Evolutionary conservation across 2,888 invertebrate genomes (phyloP).

Genomic region (Pogonocherus hispidulus): DNA sequence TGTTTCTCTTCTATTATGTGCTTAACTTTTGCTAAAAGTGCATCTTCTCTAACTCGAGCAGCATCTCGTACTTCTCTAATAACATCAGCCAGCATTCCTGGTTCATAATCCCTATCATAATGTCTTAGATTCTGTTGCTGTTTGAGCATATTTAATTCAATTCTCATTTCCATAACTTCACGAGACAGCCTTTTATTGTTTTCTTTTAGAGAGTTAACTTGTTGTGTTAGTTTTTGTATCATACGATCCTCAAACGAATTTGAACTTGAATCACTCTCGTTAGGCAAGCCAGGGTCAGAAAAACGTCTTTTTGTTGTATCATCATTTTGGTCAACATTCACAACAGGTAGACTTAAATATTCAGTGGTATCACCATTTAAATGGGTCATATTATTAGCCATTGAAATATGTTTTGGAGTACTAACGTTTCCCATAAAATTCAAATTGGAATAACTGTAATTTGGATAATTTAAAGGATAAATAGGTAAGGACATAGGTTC

Average conservation of each 20-base stretch:
- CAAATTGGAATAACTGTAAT: conserved; percentile 45
- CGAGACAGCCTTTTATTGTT: conserved; percentile 82
- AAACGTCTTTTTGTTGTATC: conserved; percentile 72
- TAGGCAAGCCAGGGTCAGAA: conserved; percentile 78
- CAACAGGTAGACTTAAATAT: conserved; percentile 80
- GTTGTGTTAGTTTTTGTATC: conserved; percentile 78
- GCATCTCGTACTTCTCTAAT: conserved; percentile 82
- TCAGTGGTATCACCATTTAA: conserved; percentile 62
- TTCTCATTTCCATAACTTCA: conserved; percentile 82
- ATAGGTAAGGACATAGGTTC: conserved; percentile 78
- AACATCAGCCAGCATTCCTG: conserved; percentile 81
- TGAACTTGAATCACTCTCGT: conserved; percentile 67
- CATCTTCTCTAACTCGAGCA: conserved; percentile 80
- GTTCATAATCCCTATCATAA: conserved; percentile 73
- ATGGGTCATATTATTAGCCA: conserved; percentile 45
- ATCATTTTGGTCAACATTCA: conserved; percentile 73
- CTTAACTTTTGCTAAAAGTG: conserved; percentile 75
- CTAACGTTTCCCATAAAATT: conserved; percentile 52
- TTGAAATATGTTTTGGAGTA: conserved; percentile 51
- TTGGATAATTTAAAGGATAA: conserved; percentile 72
- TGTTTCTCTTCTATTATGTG: conserved; percentile 74
- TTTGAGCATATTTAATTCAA: conserved; percentile 70
- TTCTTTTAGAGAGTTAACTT: conserved; percentile 80
- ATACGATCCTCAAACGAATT: conserved; percentile 74
- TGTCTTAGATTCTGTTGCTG: conserved; percentile 61